phyloP scores from a whole-genome alignment of 2,888 invertebrate species.

The Pachymerium ferrugineum region DNA sequence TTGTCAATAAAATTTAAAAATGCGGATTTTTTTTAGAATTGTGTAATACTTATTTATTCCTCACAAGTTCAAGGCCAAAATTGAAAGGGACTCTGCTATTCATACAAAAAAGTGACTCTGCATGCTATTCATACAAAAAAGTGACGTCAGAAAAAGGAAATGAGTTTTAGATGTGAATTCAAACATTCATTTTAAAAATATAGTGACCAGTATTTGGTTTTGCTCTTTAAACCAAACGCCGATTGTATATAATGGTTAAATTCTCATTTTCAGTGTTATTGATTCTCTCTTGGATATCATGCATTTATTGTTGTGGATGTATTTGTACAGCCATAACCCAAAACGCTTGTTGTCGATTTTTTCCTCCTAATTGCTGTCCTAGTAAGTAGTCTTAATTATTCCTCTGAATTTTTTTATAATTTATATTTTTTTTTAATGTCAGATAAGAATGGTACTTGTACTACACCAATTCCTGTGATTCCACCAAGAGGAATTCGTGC shows the following conservation, averaged over 20 bases:
- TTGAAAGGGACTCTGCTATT: background rate
- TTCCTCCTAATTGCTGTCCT: background rate
- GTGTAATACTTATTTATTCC: background rate
- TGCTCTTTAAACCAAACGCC: background rate
- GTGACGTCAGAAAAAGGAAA: too few species aligned
- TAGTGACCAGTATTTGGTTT: too few species aligned
- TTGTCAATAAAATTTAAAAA: background rate
- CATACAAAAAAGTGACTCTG: background rate
- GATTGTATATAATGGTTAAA: background rate
- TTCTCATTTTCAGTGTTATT: background rate
- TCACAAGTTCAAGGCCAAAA: background rate
- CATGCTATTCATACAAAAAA: background rate
- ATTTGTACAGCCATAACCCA: background rate
- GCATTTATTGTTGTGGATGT: background rate
- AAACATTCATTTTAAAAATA: too few species aligned
- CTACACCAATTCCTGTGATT: background rate
- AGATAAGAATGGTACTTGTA: slow-evolving; percentile 3
- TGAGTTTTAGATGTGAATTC: too few species aligned
- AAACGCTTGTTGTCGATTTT: background rate
- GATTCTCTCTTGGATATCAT: background rate
- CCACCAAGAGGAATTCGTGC: background rate
- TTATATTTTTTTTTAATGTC: too few species aligned
- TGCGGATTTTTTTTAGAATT: background rate
- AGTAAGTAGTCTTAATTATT: background rate
- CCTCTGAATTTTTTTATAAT: background rate